Evolutionary conservation across 2,888 invertebrate genomes (phyloP).

Genomic region (Deladenus siricidicola): DNA sequence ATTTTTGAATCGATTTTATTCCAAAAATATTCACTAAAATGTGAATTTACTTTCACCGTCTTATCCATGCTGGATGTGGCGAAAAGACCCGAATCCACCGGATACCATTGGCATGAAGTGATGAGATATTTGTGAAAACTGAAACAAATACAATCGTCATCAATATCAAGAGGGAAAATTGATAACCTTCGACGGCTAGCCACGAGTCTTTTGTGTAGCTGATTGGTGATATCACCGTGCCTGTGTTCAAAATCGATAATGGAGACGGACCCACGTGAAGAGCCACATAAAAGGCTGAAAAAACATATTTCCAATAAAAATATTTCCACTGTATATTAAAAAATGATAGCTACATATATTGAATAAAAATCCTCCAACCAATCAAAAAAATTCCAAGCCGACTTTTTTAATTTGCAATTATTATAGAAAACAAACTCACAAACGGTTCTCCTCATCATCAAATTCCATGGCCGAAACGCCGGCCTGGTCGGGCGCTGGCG

Average conservation of each 20-base stretch:
- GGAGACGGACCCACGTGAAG: conserved; percentile 15
- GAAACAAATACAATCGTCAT: too few species aligned
- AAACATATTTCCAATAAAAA: too few species aligned
- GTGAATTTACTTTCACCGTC: conserved; percentile 8
- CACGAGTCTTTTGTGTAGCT: too few species aligned
- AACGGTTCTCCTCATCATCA: conserved; percentile 21
- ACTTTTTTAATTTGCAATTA: too few species aligned
- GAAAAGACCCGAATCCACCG: conserved; percentile 24
- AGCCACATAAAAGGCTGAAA: conserved; percentile 23
- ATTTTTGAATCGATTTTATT: not conserved
- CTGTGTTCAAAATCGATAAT: conserved; percentile 21
- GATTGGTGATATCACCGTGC: not conserved
- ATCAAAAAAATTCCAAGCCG: too few species aligned
- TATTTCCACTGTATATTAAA: too few species aligned
- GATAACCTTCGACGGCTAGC: too few species aligned
- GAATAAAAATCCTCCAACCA: too few species aligned
- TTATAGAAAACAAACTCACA: conserved; percentile 12
- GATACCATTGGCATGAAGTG: conserved; percentile 22
- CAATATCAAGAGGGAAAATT: too few species aligned
- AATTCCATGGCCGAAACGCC: conserved; percentile 20
- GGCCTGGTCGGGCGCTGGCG: conserved; percentile 6
- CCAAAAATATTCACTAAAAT: not conserved
- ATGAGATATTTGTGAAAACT: conserved; percentile 12
- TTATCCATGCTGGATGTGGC: conserved; percentile 21
- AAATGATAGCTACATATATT: too few species aligned